A percentile compares a stretch with the other conserved stretches of the same genome.
Conservation (phyloP, 2,113 vertebrate species). For the Arenaria interpres region DNA sequence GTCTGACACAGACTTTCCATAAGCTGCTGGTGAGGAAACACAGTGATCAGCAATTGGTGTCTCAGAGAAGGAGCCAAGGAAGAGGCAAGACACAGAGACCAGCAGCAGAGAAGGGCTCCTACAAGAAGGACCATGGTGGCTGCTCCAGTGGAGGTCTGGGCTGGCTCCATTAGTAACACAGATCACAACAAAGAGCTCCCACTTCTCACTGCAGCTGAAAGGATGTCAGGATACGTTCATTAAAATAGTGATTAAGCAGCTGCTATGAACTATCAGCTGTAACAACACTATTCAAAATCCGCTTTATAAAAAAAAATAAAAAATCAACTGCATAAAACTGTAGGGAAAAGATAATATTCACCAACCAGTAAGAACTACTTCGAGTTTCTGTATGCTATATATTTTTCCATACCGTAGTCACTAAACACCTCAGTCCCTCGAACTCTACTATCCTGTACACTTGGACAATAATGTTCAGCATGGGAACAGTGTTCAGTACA, state of each 20-base stretch:
- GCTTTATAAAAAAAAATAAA: not conserved
- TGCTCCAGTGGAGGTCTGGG: not conserved
- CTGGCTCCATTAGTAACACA: not conserved
- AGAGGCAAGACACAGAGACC: accelerated
- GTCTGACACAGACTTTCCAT: not conserved
- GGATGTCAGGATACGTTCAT: not conserved
- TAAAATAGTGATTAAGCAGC: not conserved
- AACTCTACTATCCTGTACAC: not conserved
- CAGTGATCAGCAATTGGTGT: not conserved
- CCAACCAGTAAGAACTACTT: not conserved
- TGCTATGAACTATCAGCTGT: not conserved
- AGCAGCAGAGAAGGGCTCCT: not conserved
- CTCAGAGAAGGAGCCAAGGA: not conserved
- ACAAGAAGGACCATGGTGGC: accelerated
- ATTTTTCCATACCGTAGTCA: not conserved
- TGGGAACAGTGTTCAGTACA: not conserved
- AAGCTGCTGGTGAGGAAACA: not conserved
- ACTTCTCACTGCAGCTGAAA: not conserved
- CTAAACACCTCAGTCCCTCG: not conserved
- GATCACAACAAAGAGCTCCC: not conserved
- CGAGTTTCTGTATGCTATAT: not conserved
- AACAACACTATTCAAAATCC: not conserved
- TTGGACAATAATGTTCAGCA: not conserved
- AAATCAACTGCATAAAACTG: not conserved
- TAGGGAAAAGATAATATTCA: not conserved